A percentile compares a stretch with the other conserved stretches of the same genome.
Evolutionary conservation across 1,140 invertebrate species (phyloP).

Genomic region (Tribolium castaneum): DNA sequence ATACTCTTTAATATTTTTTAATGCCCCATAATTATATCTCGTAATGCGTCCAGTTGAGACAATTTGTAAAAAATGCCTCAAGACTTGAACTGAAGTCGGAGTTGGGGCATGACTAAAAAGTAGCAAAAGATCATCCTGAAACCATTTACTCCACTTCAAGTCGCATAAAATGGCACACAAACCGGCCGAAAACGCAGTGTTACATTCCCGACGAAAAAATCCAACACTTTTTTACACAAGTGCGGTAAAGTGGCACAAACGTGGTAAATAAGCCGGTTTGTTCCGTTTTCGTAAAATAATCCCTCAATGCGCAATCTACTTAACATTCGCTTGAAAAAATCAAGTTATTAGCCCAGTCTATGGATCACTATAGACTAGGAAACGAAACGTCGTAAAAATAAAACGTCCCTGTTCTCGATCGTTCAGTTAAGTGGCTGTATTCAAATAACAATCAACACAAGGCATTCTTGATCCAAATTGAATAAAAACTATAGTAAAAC

Average conservation of each 20-base stretch:
- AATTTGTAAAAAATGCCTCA: constrained; percentile 3
- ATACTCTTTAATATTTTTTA: constrained; percentile 43
- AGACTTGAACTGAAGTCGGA: neutral
- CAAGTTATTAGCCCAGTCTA: neutral
- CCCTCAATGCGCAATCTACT: neutral
- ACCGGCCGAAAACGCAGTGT: neutral
- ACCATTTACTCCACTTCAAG: neutral
- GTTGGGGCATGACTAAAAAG: neutral
- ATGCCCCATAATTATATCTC: constrained; percentile 43
- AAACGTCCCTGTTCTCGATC: no score
- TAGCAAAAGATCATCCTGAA: constrained; percentile 8
- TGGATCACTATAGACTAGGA: no score
- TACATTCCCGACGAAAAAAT: neutral
- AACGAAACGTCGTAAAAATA: no score
- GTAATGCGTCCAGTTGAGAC: neutral
- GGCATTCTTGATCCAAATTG: no score
- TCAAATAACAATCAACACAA: no score
- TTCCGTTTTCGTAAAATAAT: neutral
- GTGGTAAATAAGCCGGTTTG: neutral
- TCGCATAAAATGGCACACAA: neutral
- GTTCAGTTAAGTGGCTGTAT: no score
- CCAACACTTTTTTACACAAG: neutral
- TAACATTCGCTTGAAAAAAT: neutral
- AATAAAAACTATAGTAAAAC: no score
- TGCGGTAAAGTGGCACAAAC: neutral